Base-by-base conservation (phyloP, 1,140 invertebrate genomes). In the Episyrphus balteatus region DNA sequence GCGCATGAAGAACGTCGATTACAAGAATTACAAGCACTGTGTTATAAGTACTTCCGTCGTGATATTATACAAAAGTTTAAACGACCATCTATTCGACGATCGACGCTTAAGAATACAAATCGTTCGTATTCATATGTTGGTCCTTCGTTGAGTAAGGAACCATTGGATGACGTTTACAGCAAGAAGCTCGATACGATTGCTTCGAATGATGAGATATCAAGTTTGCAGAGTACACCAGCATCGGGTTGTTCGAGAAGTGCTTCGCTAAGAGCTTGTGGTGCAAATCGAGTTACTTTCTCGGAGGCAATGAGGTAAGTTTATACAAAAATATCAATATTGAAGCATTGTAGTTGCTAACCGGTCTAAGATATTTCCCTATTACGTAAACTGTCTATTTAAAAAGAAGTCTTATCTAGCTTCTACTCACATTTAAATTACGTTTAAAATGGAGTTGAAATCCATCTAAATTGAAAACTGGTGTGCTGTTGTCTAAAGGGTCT, bases 1-100 rank as follows among this genome's bases (percentile, higher is more conserved):
- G 87, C 94, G 56, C 80, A 89, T 55, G 94, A 98, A 74, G 82
- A 90, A 71, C 82, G 86, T 53, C 77, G 90, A 41, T 70, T 97
- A 17, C 86, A 93, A 47, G 92, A 96, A 64, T 67, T 97, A 6
- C 92, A 98, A 73, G 83, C 86, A 5, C 78, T 94, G 57, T 84
- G 92, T 40, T 96, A 92, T 58, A 91, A 92, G 70, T 86, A 86
- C 68, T 88, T 88, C 57, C 71, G 83, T 53, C 73, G 80, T 66
- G 80, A 68, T 48, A 61, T 66, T 57, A 68, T 69, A 26, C 64
- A 68, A 10, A 68, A 68, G 48, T 64, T 60, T 56, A 65, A 66
- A 38, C 53, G 61, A 1, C 65, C 66, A 1, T 64, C 62, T 2
- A 41, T 68, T n/a, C 52, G 62, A 3, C 37, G 61, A 11, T 58